Base-by-base conservation (phyloP, 1,140 invertebrate genomes). In the Drosophila saltans region DNA sequence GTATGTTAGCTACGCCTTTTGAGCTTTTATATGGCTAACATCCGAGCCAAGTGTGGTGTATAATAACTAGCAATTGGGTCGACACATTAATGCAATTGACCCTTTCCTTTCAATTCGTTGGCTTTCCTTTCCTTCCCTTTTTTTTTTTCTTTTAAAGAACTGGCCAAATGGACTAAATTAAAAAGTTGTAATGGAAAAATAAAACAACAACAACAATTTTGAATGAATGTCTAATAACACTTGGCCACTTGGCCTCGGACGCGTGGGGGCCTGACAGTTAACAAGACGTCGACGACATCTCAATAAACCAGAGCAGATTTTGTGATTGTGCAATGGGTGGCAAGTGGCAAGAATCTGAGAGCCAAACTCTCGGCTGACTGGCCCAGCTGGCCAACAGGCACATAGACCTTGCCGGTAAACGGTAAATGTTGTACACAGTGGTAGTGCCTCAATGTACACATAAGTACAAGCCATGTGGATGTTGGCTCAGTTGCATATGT, bases 251-350 rank as follows among this genome's bases (percentile, higher is more conserved):
- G 82, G 82, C 82, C 83, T 86, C 79, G 72, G 72, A 77, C 80
- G 85, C 76, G 82, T 86, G 82, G 82, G 82, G 82, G 82, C 80
- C 68, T 83, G 82, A 86, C 82, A 88, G 83, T 72, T 82, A 88
- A 88, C 83, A 80, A 81, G 77, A 75, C 80, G 61, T 78, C 72
- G 66, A 75, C 75, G 72, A 86, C 75, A 63, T 78, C 82, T 86
- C 83, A 86, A 86, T 86, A 86, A 88, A 82, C 65, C 62, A 60
- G 33, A 69, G 52, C 33, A 68, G 73, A 81, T 85, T 75, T 64
- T 78, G 66, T 72, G 80, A 86, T 83, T 85, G 83, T 88, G 82
- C 82, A 85, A 84, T 88, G 79, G 79, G 82, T 88, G 83, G 81
- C 79, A 69, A 76, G 74, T 75, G 74, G 72, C 72, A 81, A 81